These are phyloP conservation scores for Scyliorhinus canicula DNA, from an alignment of 2,797 vertebrate genomes.

Conservation along the genomic window DNA sequence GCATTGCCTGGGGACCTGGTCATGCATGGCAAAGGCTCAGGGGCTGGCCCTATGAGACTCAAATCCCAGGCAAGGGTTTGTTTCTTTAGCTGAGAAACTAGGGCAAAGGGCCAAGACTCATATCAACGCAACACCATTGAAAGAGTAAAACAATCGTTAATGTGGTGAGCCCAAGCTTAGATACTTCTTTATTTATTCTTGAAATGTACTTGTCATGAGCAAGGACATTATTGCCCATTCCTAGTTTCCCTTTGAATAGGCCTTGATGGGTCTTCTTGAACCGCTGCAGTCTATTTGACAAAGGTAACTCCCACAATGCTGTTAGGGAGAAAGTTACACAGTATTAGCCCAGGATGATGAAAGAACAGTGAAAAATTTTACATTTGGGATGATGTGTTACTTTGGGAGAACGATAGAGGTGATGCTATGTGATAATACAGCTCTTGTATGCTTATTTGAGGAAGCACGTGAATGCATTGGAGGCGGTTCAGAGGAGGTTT, in stretches of 20 bases:
- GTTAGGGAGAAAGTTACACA: neutral
- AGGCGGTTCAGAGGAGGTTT: too few relatives aligned
- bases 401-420: neutral
- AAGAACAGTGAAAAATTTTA: too few relatives aligned
- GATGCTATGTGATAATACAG: neutral
- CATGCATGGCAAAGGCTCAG: neutral
- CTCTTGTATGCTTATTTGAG: neutral
- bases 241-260: neutral
- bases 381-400: neutral
- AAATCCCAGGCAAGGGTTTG: neutral
- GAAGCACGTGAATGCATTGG: too few relatives aligned
- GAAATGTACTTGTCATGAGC: neutral
- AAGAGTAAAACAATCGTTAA: neutral
- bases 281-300: neutral
- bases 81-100: neutral
- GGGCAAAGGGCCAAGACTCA: neutral
- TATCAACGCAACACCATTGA: neutral
- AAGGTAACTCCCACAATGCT: neutral
- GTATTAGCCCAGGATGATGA: neutral
- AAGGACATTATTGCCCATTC: neutral
- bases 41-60: too few relatives aligned
- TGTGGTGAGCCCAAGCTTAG: neutral
- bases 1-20: neutral
- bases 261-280: neutral
- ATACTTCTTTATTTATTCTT: neutral